Evolutionary conservation across 2,113 vertebrate species (phyloP).

Genomic region (Hyperopisus bebe): DNA sequence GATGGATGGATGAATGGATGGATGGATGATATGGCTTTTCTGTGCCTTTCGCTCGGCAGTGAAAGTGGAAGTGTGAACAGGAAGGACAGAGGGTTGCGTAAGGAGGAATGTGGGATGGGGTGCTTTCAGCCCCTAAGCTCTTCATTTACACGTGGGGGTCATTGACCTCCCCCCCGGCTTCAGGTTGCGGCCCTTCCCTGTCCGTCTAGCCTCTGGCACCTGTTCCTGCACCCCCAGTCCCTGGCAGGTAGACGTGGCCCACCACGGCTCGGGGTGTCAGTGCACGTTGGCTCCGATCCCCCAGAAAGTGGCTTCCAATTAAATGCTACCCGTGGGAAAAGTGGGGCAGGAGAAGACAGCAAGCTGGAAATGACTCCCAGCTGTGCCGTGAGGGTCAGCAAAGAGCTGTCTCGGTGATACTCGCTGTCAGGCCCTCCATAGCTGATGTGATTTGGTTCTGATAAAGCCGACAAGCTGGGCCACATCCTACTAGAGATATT

Average conservation of each 20-base stretch:
- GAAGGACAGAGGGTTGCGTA: neutral
- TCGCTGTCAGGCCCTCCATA: neutral
- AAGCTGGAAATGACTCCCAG: neutral
- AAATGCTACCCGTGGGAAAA: neutral
- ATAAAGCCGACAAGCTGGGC: neutral
- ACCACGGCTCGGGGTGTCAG: neutral
- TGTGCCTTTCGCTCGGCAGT: neutral
- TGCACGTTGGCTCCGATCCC: neutral
- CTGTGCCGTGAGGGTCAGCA: neutral
- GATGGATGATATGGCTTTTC: neutral
- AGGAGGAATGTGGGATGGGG: neutral
- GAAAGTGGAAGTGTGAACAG: neutral
- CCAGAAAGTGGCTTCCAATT: neutral
- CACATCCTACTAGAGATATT: neutral
- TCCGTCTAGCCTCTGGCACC: conserved; percentile 23
- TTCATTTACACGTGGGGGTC: conserved; percentile 45
- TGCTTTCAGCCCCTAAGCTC: conserved; percentile 44
- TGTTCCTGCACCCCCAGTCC: conserved; percentile 14
- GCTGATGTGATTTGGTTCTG: neutral
- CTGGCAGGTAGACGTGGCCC: neutral
- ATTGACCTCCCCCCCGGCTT: conserved; percentile 45
- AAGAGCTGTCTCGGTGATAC: neutral
- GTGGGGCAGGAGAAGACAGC: neutral
- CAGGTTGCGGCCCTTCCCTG: conserved; percentile 38
- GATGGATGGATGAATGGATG: neutral